phyloP scores from a whole-genome alignment of 2,797 vertebrate genomes.

The Cygnus olor region DNA sequence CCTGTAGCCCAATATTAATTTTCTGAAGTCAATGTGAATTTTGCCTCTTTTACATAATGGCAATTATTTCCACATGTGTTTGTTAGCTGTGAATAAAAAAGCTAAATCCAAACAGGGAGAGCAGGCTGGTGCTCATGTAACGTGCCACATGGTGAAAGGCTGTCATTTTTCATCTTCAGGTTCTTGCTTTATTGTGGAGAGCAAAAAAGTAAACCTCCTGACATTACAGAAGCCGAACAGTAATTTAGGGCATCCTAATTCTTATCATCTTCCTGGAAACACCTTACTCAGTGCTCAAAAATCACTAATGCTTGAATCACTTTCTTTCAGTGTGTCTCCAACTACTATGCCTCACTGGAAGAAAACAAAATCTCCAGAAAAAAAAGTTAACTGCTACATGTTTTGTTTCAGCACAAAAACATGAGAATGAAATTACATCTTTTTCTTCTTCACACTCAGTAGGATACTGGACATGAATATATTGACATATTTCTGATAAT shows the following conservation, averaged over 20 bases:
- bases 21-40: slow-evolving; percentile 20
- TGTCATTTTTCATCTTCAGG: slow-evolving; percentile 11
- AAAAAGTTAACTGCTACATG: not conserved
- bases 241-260: slow-evolving; percentile 18
- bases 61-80: slow-evolving; percentile 41
- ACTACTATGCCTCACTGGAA: slow-evolving; percentile 31
- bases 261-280: not conserved
- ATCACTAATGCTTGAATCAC: slow-evolving; percentile 8
- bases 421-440: slow-evolving; percentile 20
- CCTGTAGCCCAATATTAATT: slow-evolving; percentile 42
- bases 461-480: slow-evolving; percentile 17
- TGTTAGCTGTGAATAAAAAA: not conserved
- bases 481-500: slow-evolving; percentile 49
- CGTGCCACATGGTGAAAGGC: not conserved
- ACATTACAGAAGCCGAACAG: not conserved
- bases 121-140: not conserved
- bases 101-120: not conserved
- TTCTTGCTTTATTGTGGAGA: slow-evolving; percentile 20
- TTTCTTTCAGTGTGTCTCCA: slow-evolving; percentile 6
- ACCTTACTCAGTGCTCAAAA: slow-evolving; percentile 37
- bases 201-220: slow-evolving; percentile 34
- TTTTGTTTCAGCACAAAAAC: slow-evolving; percentile 39
- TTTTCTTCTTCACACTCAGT: slow-evolving; percentile 39
- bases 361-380: slow-evolving; percentile 10
- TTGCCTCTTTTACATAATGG: slow-evolving; percentile 53